Evolutionary conservation across 2,888 invertebrate species (phyloP).

Genomic region (Cephus spinipes): DNA sequence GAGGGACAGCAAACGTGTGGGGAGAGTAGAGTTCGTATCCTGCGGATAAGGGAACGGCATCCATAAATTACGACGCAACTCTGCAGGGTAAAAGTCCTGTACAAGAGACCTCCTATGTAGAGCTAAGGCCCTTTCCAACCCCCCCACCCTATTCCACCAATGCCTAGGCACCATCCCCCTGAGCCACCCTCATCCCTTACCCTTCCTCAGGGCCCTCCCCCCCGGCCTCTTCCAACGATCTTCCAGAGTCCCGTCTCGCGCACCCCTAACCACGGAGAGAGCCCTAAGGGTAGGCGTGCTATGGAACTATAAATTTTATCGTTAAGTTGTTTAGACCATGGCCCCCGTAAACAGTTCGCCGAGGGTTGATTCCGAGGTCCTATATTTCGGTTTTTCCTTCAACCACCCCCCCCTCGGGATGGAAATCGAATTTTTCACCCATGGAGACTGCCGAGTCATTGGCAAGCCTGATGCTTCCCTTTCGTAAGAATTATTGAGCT

Average conservation of each 20-base stretch:
- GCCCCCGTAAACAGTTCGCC: conserved; percentile 57
- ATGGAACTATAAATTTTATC: conserved; percentile 66
- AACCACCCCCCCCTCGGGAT: conserved; percentile 18
- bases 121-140: conserved; percentile 39
- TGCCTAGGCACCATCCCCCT: conserved; percentile 1
- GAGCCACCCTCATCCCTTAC: conserved; percentile 20
- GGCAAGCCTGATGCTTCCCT: neutral
- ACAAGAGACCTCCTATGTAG: conserved; percentile 60
- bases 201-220: conserved; percentile 27
- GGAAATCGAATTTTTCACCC: conserved; percentile 34
- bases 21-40: conserved; percentile 63
- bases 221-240: neutral
- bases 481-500: neutral
- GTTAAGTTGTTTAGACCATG: conserved; percentile 66
- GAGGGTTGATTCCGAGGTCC: conserved; percentile 54
- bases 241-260: conserved; percentile 5
- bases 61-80: conserved; percentile 66
- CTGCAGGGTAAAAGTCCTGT: conserved; percentile 65
- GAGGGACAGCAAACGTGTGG: conserved; percentile 65
- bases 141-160: conserved; percentile 9
- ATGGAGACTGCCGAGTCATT: conserved; percentile 5
- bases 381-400: conserved; percentile 24
- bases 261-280: conserved; percentile 15
- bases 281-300: conserved; percentile 58
- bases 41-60: conserved; percentile 66